These are phyloP conservation scores for Gobionotothen gibberifrons DNA, from an alignment of 2,797 vertebrate species.

Conservation along the genomic window DNA sequence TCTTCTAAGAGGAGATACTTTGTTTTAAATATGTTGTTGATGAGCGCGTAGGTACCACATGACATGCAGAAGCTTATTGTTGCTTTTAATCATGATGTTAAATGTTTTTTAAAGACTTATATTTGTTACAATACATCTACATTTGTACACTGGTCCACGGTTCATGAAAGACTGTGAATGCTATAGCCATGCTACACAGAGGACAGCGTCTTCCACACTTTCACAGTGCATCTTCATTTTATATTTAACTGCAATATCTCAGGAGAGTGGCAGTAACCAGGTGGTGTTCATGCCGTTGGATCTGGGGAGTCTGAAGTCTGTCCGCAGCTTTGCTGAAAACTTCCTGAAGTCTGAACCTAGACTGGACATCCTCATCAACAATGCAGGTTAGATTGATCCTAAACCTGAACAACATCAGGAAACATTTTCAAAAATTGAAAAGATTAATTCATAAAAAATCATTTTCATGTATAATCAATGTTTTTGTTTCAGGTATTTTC, in stretches of 20 bases:
- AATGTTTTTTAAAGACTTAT: not conserved
- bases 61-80: not conserved
- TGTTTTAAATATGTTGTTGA: not conserved
- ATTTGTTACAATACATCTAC: no score
- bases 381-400: slow-evolving; percentile 86
- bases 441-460: no score
- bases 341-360: slow-evolving; percentile 90
- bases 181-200: not conserved
- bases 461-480: not conserved
- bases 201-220: not conserved
- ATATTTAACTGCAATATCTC: not conserved
- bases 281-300: slow-evolving; percentile 91
- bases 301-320: slow-evolving; percentile 88
- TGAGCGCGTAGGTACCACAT: no score
- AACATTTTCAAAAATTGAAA: not conserved
- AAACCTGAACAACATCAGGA: not conserved
- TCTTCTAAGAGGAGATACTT: not conserved
- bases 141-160: not conserved
- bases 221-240: not conserved
- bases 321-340: slow-evolving; percentile 86
- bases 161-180: no score
- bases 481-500: slow-evolving; percentile 56
- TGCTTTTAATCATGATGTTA: not conserved
- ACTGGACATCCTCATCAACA: slow-evolving; percentile 94
- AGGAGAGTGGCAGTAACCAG: slow-evolving; percentile 89